Base-by-base conservation (phyloP, 2,113 vertebrate genomes). In the Halcyon malimbica region DNA sequence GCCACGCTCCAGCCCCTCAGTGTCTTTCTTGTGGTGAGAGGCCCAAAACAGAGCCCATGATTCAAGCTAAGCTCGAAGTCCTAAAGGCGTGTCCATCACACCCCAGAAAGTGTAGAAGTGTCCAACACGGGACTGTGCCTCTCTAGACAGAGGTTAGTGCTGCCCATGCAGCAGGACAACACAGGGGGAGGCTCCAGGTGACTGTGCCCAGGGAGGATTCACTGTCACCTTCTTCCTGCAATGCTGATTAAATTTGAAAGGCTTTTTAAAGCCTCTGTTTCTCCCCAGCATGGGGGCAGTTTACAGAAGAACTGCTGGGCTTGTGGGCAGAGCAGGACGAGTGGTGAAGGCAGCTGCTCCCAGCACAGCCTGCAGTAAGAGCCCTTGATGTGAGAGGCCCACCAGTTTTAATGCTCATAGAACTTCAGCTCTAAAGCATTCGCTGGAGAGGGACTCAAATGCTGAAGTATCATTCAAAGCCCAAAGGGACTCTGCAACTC, bases 101-200 rank as follows among this genome's bases (percentile, higher is more conserved):
- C 17, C 23, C 21, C 64, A 50, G n/a, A 5, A 29, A 5, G 4
- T 0, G 23, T 0, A 24, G 16, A 11, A 6, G 35, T 14, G 14
- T 14, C 79, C 54, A 3, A 1, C 17, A 0, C 1, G 8, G 54
- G 19, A 14, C 29, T 0, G 0, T 31, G 51, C 60, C 46, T 7
- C 76, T 16, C 39, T 11, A 10, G 51, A 15, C 59, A 39, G 81
- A 15, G 13, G 4, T 0, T 1, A 15, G 24, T 11, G 48, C 56
- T 60, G 65, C 62, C 21, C 2, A 0, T 2, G 65, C 14, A 6
- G 60, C 51, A 20, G 73, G 31, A 6, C 70, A 51, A 62, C 37
- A 6, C 1, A 0, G 51, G 33, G 48, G 41, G 19, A 35, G 64
- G 63, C 19, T 2, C 50, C 13, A 46, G 1, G 29, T 9, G 16